A percentile compares a stretch with the other conserved stretches of the same genome.
phyloP scores from a whole-genome alignment of 1,140 invertebrate genomes.

The Nephila pilipes region DNA sequence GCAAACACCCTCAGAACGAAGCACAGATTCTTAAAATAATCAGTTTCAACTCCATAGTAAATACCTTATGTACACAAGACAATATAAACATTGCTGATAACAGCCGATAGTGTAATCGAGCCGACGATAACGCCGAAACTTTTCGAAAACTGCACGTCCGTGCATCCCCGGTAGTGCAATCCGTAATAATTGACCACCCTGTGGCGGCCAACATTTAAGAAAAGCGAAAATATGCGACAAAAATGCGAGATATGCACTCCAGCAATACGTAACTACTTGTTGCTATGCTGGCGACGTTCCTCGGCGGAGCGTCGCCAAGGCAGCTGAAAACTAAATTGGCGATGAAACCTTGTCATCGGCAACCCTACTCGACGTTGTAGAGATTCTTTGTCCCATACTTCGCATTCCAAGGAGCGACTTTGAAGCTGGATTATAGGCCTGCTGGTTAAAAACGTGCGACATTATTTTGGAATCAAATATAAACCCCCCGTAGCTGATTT shows the following conservation, averaged over 20 bases:
- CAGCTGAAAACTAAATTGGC: constrained; percentile 52
- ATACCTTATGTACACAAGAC: neutral
- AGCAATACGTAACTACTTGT: constrained; percentile 64
- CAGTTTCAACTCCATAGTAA: neutral
- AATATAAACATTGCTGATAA: neutral
- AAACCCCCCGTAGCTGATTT: constrained; percentile 35
- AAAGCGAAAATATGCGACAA: constrained; percentile 60
- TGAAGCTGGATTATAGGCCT: constrained; percentile 60
- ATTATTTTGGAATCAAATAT: constrained; percentile 73
- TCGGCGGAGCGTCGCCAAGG: neutral
- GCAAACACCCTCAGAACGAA: neutral
- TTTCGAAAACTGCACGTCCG: neutral
- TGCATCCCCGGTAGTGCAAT: neutral
- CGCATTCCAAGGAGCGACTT: constrained; percentile 75
- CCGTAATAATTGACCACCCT: neutral
- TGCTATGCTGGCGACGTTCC: constrained; percentile 67
- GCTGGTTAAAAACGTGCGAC: constrained; percentile 61
- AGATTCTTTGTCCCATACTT: constrained; percentile 77
- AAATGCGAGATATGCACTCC: constrained; percentile 66
- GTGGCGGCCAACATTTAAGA: constrained; percentile 26
- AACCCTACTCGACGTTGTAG: constrained; percentile 76
- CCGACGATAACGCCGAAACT: neutral
- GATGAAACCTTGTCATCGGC: constrained; percentile 46
- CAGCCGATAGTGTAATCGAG: neutral
- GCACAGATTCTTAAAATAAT: neutral